Percentiles rank a stretch among this genome's conserved stretches.
Evolutionary conservation across 2,888 invertebrate species (phyloP).

Genomic region (Altica lythri): DNA sequence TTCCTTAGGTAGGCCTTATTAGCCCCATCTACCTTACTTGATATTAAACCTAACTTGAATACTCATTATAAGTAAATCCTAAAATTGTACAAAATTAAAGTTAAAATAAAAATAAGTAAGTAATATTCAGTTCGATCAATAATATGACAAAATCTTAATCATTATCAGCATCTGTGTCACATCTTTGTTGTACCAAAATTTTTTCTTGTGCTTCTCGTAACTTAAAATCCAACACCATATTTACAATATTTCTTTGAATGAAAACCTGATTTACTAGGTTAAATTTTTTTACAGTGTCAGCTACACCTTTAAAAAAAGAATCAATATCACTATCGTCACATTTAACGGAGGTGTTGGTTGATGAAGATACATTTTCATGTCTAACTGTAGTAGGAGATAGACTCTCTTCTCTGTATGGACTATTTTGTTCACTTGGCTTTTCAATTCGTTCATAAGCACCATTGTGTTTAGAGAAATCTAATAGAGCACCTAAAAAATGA

Average conservation of each 20-base stretch:
- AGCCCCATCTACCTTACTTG: too few relatives aligned
- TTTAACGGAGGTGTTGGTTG: neutral
- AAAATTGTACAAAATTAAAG: too few relatives aligned
- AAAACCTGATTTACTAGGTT: conserved; percentile 35
- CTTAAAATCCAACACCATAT: conserved; percentile 36
- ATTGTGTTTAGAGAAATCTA: conserved; percentile 21
- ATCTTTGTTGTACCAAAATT: conserved; percentile 5
- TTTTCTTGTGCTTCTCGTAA: conserved; percentile 32
- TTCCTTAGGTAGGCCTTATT: too few relatives aligned
- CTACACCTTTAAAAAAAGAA: conserved; percentile 37
- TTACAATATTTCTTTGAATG: conserved; percentile 36
- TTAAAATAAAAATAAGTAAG: too few relatives aligned
- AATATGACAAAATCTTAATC: conserved; percentile 1
- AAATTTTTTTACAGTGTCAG: conserved; percentile 37
- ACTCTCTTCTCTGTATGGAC: neutral
- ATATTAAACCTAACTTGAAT: too few relatives aligned
- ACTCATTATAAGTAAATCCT: too few relatives aligned
- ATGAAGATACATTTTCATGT: neutral
- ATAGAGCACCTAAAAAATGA: conserved; percentile 28
- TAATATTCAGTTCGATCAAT: too few relatives aligned
- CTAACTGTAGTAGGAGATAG: neutral
- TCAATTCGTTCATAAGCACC: too few relatives aligned
- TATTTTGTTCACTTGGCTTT: neutral
- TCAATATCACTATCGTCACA: conserved; percentile 31
- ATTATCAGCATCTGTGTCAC: conserved; percentile 4